A percentile compares a stretch with the other conserved stretches of the same genome.
Conservation (phyloP, 2,113 vertebrate species). For the Nestor notabilis region DNA sequence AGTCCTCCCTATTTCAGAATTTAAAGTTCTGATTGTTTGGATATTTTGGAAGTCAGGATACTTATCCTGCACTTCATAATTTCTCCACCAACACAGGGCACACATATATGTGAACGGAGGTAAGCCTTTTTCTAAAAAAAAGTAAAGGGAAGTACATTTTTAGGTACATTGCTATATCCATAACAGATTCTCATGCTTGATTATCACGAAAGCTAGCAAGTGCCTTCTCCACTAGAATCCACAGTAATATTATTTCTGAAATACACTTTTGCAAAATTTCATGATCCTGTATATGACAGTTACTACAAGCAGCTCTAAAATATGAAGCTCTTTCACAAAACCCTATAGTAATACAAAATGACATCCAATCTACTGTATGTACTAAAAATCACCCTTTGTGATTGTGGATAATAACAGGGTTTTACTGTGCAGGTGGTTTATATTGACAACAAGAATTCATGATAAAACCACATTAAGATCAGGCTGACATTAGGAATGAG, state of each 20-base stretch:
- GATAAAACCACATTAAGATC: neutral
- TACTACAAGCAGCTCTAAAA: neutral
- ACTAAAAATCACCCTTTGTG: neutral
- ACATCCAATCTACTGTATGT: neutral
- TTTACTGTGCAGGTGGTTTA: neutral
- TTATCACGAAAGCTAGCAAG: neutral
- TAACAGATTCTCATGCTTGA: neutral
- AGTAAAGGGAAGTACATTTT: neutral
- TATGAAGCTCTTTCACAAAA: constrained; percentile 12
- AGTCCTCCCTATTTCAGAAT: neutral
- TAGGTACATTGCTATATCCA: neutral
- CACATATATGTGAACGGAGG: accelerated
- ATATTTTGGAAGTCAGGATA: neutral
- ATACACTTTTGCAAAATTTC: neutral
- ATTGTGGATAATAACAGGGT: neutral
- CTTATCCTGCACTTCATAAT: neutral
- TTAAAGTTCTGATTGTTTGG: neutral
- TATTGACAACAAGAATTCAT: neutral
- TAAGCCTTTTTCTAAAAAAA: neutral
- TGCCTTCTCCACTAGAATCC: neutral
- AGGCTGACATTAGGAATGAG: neutral
- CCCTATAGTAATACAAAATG: neutral
- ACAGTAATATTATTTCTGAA: neutral
- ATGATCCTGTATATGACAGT: neutral
- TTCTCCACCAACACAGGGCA: neutral